A percentile compares a stretch with the other conserved stretches of the same genome.
Conservation (phyloP, 2,888 invertebrate species). For the Macrophya annulata region DNA sequence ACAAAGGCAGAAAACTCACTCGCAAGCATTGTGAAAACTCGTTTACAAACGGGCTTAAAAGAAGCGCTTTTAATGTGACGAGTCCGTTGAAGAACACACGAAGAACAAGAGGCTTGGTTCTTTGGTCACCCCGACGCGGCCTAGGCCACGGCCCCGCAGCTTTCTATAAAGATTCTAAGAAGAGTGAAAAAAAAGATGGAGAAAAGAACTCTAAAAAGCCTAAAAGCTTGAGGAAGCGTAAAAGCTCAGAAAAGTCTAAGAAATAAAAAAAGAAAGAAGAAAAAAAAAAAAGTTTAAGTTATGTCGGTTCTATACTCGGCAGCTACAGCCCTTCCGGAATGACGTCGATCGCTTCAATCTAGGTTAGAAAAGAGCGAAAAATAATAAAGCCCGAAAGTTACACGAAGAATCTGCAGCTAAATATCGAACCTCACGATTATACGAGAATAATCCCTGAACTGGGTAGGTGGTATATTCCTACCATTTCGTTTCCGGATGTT, state of each 20-base stretch:
- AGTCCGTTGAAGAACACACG: slow-evolving; percentile 39
- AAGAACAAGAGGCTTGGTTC: slow-evolving; percentile 32
- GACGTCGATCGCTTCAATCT: neutral
- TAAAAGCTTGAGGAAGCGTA: slow-evolving; percentile 25
- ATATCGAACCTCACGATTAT: neutral
- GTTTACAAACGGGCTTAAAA: slow-evolving; percentile 34
- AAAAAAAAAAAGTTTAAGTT: neutral
- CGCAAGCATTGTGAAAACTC: slow-evolving; percentile 31
- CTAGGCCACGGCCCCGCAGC: neutral
- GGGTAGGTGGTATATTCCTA: neutral
- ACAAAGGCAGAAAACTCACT: slow-evolving; percentile 21
- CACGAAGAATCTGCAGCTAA: neutral
- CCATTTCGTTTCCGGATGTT: neutral
- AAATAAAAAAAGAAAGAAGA: neutral
- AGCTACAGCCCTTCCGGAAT: neutral
- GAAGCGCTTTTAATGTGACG: slow-evolving; percentile 35
- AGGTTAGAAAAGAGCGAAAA: neutral
- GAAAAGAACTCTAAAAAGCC: slow-evolving; percentile 31
- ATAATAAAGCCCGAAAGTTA: neutral
- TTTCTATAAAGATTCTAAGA: slow-evolving; percentile 24
- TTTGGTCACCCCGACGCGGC: neutral
- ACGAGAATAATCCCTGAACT: neutral
- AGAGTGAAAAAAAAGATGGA: slow-evolving; percentile 18
- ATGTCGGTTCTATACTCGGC: neutral
- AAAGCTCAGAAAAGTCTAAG: slow-evolving; percentile 30